A percentile compares a stretch with the other conserved stretches of the same genome.
Conservation (phyloP, 2,113 vertebrate species). For the Elachura formosa region DNA sequence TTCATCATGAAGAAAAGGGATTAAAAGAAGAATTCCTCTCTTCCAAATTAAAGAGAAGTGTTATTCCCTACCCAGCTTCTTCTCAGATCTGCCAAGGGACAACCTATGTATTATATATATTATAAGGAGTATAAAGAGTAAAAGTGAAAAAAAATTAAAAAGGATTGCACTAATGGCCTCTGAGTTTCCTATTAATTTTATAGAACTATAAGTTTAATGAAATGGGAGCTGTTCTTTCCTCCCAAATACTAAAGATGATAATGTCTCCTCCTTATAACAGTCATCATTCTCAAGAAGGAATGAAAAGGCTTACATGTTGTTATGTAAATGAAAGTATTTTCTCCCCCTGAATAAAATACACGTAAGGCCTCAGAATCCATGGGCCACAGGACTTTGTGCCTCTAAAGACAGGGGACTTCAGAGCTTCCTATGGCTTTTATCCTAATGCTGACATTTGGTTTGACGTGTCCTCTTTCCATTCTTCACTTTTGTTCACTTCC, state of each 20-base stretch:
- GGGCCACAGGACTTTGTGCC: background rate
- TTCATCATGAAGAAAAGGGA: background rate
- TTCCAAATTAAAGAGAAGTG: background rate
- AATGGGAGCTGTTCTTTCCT: background rate
- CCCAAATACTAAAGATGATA: background rate
- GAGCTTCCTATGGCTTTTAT: background rate
- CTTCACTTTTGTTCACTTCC: background rate
- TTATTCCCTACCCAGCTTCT: background rate
- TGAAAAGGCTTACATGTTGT: background rate
- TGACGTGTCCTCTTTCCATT: background rate
- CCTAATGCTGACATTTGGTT: background rate
- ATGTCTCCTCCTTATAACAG: background rate
- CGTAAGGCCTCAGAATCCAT: background rate
- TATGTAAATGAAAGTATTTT: background rate
- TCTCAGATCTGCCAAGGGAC: background rate
- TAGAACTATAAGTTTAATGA: background rate
- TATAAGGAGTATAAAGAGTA: background rate
- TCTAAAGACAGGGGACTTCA: background rate
- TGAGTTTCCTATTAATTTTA: background rate
- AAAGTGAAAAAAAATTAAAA: background rate
- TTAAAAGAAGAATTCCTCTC: background rate
- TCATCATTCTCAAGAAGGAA: background rate
- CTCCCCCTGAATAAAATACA: background rate
- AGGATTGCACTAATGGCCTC: background rate
- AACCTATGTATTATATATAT: background rate